Conservation (phyloP, 2,888 invertebrate genomes). For the Polyommatus icarus region DNA sequence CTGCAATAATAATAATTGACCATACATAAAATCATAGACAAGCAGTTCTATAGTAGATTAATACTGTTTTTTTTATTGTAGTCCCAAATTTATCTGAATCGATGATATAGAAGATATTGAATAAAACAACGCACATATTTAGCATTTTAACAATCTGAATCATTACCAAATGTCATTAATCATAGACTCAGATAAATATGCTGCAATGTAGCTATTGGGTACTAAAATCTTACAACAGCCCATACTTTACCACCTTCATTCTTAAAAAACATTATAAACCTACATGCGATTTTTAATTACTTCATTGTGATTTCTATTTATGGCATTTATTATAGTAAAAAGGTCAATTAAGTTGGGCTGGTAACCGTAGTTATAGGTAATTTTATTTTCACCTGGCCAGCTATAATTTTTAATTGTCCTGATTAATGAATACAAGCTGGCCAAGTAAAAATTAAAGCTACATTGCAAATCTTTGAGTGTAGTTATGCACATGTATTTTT, state of each 20-base stretch:
- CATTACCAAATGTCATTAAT: background rate
- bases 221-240: background rate
- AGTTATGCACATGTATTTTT: background rate
- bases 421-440: background rate
- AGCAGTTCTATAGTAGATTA: constrained; percentile 33
- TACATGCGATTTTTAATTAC: background rate
- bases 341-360: background rate
- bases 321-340: constrained; percentile 5
- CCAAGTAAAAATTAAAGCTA: background rate
- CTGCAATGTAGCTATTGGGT: background rate
- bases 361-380: background rate
- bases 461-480: background rate
- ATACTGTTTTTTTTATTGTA: constrained; percentile 35
- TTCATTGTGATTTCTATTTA: constrained; percentile 10
- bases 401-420: background rate
- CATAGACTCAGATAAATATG: background rate
- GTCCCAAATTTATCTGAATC: background rate
- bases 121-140: background rate
- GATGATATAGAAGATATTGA: background rate
- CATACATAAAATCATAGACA: constrained; percentile 35
- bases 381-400: background rate
- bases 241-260: background rate
- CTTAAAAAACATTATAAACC: background rate
- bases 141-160: background rate
- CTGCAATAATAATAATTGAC: constrained; percentile 14